Base-by-base conservation (phyloP, 2,888 invertebrate species). In the Eurois occulta region DNA sequence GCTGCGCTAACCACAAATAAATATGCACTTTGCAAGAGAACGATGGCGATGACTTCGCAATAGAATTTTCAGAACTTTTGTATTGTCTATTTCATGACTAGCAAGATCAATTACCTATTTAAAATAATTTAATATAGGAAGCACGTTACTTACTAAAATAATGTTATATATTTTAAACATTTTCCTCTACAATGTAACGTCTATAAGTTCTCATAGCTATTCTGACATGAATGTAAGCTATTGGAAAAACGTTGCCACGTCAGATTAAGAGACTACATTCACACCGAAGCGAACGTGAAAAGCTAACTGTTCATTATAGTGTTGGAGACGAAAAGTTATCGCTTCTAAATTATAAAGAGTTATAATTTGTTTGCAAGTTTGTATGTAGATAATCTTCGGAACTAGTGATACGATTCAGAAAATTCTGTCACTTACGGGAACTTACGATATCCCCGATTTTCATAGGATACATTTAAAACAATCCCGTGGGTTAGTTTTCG, bases 211-310 rank as follows among this genome's bases (percentile, higher is more conserved):
- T 76, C 78, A 80, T 84, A 68, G 81, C 60, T 64, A 69, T 69
- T 60, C 68, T 41, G 76, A 80, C 86, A 84, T 77, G 66, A 76
- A 79, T 83, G 86, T 89, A 90, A 90, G 89, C 88, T 86, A 87
- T 87, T 78, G 89, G 88, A 86, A 91, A 90, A 91, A 86, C 86
- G 87, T 83, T 86, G 87, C 80, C 80, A 84, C 85, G 85, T 78
- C 84, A 85, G 91, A 89, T 91, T 90, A 88, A 60, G 70, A 65
- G 81, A 68, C 41, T 62, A 48, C 69, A 41, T 24, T 85, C 70
- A 86, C 71, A 81, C 81, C 81, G 78, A 68, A 77, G 21, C 10
- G 46, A 38, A 48, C 28, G 41, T 16, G 16, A 10, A 28, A 41
- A 65, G 62, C 35, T 35, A 21, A 18, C 1, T 21, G 62, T 62